Evolutionary conservation across 1,140 invertebrate genomes (phyloP), one percentile per base, ranked within the genome.

Genomic region (Papilio xuthus): DNA sequence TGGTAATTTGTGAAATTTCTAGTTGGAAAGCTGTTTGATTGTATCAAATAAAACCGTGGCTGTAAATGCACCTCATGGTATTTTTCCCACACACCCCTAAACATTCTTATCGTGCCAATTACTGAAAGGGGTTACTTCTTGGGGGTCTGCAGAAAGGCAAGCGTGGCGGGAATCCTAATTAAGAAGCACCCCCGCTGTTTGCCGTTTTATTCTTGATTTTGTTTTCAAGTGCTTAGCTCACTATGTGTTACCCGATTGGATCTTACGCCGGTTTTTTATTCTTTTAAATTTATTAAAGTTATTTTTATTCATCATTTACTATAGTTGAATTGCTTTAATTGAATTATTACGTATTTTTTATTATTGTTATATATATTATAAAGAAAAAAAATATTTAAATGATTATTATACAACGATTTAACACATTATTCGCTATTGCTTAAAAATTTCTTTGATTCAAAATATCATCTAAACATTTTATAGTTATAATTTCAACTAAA

Each of bases 51-150:
- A 67, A 32, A 67, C 60, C 26, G 2, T 81, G 85, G 81, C 84
- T 84, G 86, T 85, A 90, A 90, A 83, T 92, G 90, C 85, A 83
- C 82, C 81, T 71, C 42, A 74, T 69, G 60, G 47, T 79, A 79
- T 87, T 83, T 84, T 93, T 93, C 92, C 89, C 92, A 92, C 87
- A 92, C 87, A 81, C 87, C 90, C 90, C 87, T 85, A 81, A 83
- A 86, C 81, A 90, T 92, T 92, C 90, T 92, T 93, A 93, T 92
- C 90, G 85, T 89, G 92, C 89, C 92, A 93, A 93, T 93, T 93
- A 92, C 80, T 81, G 56, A 82, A 91, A 89, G 88, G 87, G 88
- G 84, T 89, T 86, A 79, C 77, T 81, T 79, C 88, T 85, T 91
- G 86, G 83, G 83, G 86, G 84, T 79, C 84, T 83, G 67, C 79